A percentile compares a stretch with the other conserved stretches of the same genome.
Evolutionary conservation across 2,888 invertebrate species (phyloP).

Genomic region (Polydesmus complanatus): DNA sequence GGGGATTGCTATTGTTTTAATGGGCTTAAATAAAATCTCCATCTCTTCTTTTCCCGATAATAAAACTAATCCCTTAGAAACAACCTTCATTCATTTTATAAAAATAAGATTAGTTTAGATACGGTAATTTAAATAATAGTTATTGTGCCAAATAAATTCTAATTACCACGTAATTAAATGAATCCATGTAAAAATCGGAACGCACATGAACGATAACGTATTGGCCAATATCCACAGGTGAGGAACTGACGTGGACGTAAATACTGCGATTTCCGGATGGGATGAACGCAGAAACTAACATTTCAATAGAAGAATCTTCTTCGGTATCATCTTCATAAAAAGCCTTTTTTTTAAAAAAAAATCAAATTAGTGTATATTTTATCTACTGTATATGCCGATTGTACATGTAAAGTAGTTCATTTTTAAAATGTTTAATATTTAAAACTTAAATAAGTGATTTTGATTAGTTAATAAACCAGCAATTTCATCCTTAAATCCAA

Average conservation of each 20-base stretch:
- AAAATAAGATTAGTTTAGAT: too few species aligned
- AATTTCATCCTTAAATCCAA: too few species aligned
- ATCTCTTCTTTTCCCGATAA: conserved; percentile 58
- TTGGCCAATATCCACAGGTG: conserved; percentile 35
- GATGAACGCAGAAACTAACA: conserved; percentile 59
- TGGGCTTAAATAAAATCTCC: conserved; percentile 39
- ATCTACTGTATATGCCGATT: too few species aligned
- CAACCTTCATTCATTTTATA: too few species aligned
- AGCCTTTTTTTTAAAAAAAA: conserved; percentile 13
- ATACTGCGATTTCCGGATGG: conserved; percentile 43
- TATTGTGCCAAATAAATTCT: too few species aligned
- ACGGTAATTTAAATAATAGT: too few species aligned
- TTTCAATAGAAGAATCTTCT: conserved; percentile 22
- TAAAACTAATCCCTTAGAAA: conserved; percentile 39
- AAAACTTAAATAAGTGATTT: too few species aligned
- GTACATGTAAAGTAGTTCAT: too few species aligned
- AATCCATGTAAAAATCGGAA: conserved; percentile 36
- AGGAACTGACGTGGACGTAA: conserved; percentile 36
- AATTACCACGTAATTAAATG: conserved; percentile 39
- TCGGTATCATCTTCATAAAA: conserved; percentile 21
- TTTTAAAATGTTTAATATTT: too few species aligned
- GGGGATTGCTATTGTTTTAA: conserved; percentile 38
- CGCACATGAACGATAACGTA: conserved; percentile 41
- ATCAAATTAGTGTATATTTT: too few species aligned
- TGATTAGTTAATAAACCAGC: too few species aligned